A percentile compares a stretch with the other conserved stretches of the same genome.
These are phyloP conservation scores for Entomobrya multifasciata DNA, from an alignment of 2,888 invertebrate species.

Conservation along the genomic window DNA sequence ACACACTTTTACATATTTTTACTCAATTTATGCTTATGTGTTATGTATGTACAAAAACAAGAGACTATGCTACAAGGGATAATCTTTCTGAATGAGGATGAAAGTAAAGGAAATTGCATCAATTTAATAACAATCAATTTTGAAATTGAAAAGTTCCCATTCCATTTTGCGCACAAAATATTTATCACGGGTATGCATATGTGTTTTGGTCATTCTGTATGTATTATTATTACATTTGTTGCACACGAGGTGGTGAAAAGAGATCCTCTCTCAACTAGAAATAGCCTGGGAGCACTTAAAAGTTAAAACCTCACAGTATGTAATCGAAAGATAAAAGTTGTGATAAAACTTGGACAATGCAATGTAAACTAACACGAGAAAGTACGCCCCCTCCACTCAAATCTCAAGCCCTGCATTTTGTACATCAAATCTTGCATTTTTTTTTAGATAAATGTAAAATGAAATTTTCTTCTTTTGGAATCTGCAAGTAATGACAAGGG, in stretches of 20 bases:
- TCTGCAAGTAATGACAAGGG: conserved; percentile 4
- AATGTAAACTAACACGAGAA: background rate
- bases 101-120: conserved; percentile 47
- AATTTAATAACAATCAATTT: conserved; percentile 52
- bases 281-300: background rate
- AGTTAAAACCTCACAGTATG: background rate
- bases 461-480: background rate
- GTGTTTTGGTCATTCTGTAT: too few relatives aligned
- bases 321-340: background rate
- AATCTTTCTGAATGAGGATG: background rate
- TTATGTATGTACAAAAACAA: too few relatives aligned
- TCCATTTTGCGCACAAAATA: conserved; percentile 4
- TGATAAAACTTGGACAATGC: conserved; percentile 6
- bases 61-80: background rate
- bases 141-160: conserved; percentile 35
- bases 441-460: background rate
- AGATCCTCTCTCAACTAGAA: background rate
- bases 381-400: background rate
- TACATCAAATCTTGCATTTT: background rate
- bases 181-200: too few relatives aligned
- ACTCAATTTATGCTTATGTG: too few relatives aligned
- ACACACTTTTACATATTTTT: too few relatives aligned
- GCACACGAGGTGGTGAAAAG: background rate
- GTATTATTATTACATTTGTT: background rate
- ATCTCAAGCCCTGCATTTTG: background rate